These are phyloP conservation scores for Pelecanoides urinatrix DNA, from an alignment of 2,113 vertebrate genomes.

Conservation along the genomic window DNA sequence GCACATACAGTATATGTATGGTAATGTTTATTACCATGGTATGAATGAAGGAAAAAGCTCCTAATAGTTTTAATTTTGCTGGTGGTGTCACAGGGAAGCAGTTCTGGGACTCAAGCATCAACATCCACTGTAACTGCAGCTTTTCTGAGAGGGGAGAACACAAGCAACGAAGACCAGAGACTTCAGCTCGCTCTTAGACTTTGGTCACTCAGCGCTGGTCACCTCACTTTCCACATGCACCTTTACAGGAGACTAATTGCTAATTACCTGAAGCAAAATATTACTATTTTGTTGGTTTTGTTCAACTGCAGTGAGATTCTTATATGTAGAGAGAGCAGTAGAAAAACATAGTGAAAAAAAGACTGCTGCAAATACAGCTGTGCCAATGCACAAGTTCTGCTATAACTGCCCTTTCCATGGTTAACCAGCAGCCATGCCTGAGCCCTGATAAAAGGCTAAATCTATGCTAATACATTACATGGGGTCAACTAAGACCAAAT, in stretches of 20 bases:
- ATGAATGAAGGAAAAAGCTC: not conserved
- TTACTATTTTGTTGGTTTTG: not conserved
- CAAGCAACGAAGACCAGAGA: not conserved
- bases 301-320: not conserved
- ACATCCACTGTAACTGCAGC: not conserved
- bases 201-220: not conserved
- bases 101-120: not conserved
- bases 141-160: not conserved
- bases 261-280: not conserved
- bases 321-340: not conserved
- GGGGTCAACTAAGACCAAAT: not conserved
- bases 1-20: no score
- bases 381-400: not conserved
- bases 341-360: not conserved
- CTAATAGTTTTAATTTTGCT: not conserved
- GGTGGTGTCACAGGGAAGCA: accelerated
- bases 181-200: not conserved
- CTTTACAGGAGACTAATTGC: not conserved
- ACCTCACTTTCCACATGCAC: not conserved
- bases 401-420: not conserved
- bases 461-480: not conserved
- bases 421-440: not conserved
- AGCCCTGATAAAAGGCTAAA: not conserved
- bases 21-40: not conserved
- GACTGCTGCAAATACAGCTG: not conserved